Conservation (phyloP, 1,140 invertebrate species). For the Tetramorium simillimum region DNA sequence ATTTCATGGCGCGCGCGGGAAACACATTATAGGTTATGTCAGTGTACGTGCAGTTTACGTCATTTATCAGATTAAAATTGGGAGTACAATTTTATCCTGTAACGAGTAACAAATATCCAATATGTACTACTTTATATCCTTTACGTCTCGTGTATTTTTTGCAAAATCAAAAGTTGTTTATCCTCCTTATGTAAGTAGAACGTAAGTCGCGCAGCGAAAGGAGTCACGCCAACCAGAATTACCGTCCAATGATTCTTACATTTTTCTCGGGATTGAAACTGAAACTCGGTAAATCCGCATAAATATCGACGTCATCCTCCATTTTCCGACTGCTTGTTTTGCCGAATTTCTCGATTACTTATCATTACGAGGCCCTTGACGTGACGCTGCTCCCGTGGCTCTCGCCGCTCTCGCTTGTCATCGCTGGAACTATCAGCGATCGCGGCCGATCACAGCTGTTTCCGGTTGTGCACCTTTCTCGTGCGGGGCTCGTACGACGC, state of each 20-base stretch:
- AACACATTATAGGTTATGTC: too few relatives aligned
- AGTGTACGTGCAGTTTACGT: too few relatives aligned
- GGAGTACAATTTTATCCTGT: neutral
- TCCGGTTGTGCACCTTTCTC: neutral
- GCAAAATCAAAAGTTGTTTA: neutral
- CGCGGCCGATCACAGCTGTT: neutral
- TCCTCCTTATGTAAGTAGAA: neutral
- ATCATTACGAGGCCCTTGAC: neutral
- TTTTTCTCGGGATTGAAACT: constrained; percentile 54
- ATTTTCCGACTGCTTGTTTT: constrained; percentile 52
- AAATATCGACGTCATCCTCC: constrained; percentile 81
- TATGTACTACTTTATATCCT: neutral
- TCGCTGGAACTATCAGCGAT: neutral
- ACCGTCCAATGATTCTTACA: constrained; percentile 50
- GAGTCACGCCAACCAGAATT: neutral
- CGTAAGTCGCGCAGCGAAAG: neutral
- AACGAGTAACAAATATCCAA: neutral
- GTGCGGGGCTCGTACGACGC: neutral
- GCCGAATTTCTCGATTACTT: neutral
- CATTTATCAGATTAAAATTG: too few relatives aligned
- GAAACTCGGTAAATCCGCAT: constrained; percentile 77
- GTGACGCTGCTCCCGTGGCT: neutral
- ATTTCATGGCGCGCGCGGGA: neutral
- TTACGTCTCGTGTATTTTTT: neutral
- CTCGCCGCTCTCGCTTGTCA: neutral